phyloP scores from a whole-genome alignment of 2,113 vertebrate genomes.

The Nothocercus julius region DNA sequence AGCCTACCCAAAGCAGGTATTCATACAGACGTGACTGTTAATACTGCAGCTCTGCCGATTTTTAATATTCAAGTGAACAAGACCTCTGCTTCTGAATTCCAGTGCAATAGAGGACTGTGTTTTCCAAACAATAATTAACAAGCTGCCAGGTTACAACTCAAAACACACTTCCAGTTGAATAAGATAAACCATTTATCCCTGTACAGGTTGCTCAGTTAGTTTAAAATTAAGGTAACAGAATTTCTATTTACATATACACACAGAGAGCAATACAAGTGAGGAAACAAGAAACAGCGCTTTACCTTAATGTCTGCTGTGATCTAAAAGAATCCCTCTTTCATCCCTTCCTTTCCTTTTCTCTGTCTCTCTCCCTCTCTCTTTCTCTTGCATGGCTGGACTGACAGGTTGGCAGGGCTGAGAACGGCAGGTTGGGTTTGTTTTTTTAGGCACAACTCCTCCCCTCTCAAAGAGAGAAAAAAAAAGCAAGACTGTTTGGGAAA shows the following conservation, averaged over 20 bases:
- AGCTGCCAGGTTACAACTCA: background rate
- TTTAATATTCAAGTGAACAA: constrained; percentile 5
- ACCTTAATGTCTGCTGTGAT: constrained; percentile 41
- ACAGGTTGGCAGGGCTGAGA: constrained; percentile 69
- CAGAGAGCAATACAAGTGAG: background rate
- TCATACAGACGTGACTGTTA: background rate
- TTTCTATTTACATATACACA: background rate
- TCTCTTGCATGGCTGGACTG: constrained; percentile 68
- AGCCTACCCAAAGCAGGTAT: background rate
- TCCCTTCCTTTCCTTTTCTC: constrained; percentile 41
- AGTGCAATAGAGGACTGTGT: background rate
- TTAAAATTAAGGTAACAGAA: background rate
- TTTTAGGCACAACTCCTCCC: constrained; percentile 72
- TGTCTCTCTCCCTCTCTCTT: constrained; percentile 47
- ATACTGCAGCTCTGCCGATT: background rate
- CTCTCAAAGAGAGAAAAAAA: constrained; percentile 37
- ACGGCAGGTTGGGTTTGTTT: constrained; percentile 73
- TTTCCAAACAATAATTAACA: background rate
- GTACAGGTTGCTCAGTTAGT: background rate
- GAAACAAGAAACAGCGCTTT: constrained; percentile 33
- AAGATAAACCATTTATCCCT: background rate
- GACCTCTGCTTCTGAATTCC: background rate
- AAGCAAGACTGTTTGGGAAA: constrained; percentile 32
- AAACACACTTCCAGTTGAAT: background rate
- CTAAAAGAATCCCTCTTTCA: constrained; percentile 35